Evolutionary conservation across 2,797 vertebrate genomes (phyloP).

Genomic region (Sylvilagus floridanus): DNA sequence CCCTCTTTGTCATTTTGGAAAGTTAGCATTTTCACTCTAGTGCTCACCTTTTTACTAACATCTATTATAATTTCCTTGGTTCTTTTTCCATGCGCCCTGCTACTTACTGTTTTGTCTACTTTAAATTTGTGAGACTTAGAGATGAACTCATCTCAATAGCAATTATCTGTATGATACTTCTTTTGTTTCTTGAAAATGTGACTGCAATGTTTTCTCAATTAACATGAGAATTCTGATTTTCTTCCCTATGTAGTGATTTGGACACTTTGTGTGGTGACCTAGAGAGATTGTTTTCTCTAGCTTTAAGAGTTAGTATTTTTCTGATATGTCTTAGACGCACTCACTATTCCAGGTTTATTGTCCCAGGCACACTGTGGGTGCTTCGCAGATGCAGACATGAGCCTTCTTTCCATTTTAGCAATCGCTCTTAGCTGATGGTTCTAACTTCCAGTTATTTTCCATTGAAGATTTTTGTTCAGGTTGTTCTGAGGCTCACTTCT

Average conservation of each 20-base stretch:
- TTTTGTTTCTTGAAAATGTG: neutral
- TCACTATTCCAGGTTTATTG: neutral
- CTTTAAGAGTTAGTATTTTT: constrained; percentile 9
- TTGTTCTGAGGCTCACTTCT: neutral
- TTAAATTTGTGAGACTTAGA: neutral
- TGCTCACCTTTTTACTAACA: neutral
- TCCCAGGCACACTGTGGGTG: neutral
- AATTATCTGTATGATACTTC: neutral
- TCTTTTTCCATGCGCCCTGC: neutral
- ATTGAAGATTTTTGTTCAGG: neutral
- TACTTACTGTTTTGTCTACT: neutral
- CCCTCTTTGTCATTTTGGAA: neutral
- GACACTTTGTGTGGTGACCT: neutral
- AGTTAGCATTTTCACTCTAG: neutral
- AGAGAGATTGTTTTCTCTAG: neutral
- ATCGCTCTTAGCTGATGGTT: neutral
- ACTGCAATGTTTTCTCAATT: neutral
- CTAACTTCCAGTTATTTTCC: constrained; percentile 15
- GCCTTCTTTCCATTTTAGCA: constrained; percentile 35
- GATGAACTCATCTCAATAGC: neutral
- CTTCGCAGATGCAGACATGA: neutral
- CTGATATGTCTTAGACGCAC: neutral
- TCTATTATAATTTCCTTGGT: neutral
- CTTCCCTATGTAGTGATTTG: neutral
- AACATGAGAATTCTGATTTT: constrained; percentile 1